Percentiles rank a stretch among this genome's conserved stretches.
Conservation (phyloP, 2,888 invertebrate genomes). For the Habroteleia sp. region DNA sequence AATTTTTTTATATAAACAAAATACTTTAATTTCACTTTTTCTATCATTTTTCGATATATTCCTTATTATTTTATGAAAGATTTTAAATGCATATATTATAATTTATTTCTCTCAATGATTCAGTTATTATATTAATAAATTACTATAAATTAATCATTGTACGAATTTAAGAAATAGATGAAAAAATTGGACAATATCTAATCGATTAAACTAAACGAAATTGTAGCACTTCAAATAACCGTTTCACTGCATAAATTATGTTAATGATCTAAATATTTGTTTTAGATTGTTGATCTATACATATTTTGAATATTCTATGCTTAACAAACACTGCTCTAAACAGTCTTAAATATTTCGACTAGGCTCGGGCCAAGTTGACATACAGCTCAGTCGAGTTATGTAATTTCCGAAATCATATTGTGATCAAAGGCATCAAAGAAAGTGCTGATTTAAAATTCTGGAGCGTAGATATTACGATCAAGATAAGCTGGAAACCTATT, state of each 20-base stretch:
- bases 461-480: constrained; percentile 50
- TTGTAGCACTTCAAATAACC: constrained; percentile 26
- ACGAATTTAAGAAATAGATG: too few relatives aligned
- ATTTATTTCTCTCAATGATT: too few relatives aligned
- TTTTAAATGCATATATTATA: too few relatives aligned
- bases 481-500: constrained; percentile 43
- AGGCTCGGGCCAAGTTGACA: constrained; percentile 17
- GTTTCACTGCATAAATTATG: constrained; percentile 4
- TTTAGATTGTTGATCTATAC: constrained; percentile 28
- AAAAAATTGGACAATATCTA: too few relatives aligned
- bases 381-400: constrained; percentile 24
- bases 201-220: constrained; percentile 23
- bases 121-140: too few relatives aligned
- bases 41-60: too few relatives aligned
- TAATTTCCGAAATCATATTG: constrained; percentile 44
- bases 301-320: constrained; percentile 24
- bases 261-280: constrained; percentile 38
- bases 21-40: too few relatives aligned
- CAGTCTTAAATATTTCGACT: constrained; percentile 40
- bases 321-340: constrained; percentile 13
- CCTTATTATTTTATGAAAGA: too few relatives aligned
- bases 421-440: constrained; percentile 50
- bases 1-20: too few relatives aligned
- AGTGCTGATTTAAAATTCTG: constrained; percentile 58
- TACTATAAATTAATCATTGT: too few relatives aligned